Evolutionary conservation across 2,113 vertebrate species (phyloP), one percentile per base, ranked within the genome.

Genomic region (Pica pica): DNA sequence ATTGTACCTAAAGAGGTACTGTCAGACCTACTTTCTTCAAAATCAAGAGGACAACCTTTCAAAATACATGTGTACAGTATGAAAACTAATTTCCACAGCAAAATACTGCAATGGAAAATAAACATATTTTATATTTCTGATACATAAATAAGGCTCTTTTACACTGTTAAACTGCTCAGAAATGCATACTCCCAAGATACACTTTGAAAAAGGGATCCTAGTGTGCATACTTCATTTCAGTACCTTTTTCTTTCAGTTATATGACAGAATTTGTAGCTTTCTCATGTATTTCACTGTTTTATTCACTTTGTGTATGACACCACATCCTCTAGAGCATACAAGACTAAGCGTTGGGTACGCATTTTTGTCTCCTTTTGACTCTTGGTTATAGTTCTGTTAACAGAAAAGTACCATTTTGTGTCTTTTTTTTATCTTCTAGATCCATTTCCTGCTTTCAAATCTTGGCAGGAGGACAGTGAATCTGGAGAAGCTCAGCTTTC

Each of bases 401-500:
- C 82, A 96, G 82, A 90, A 60, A 69, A 89, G 26, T 95, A 94
- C 65, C 80, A 74, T 97, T 94, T 92, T 97, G 68, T 98, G 73
- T 97, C 87, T 37, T 52, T 80, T 39, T 94, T 93, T 73, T 94
- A 65, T 94, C 91, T 97, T 97, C 47, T 97, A 99, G 99, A 99
- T 95, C 99, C 99, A 1, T 98, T 99, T 97, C 99, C 99, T 89
- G 99, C 99, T 93, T 99, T 98, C 97, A 99, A 99, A 95, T 99
- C 99, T 92, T 99, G 99, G 99, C 99, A 99, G 97, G 99, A 99
- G 57, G 99, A 99, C 92, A 98, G 85, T 44, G 99, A 99, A 42
- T 98, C 98, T 83, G 99, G 99, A 94, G 99, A 99, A 97, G 99
- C 99, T 42, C 99, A 99, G 96, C 98, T 99, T 81, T 99, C 99